Percentiles rank a stretch among this genome's conserved stretches.
phyloP scores from a whole-genome alignment of 2,113 vertebrate species.

The Rhabdomys dilectus region DNA sequence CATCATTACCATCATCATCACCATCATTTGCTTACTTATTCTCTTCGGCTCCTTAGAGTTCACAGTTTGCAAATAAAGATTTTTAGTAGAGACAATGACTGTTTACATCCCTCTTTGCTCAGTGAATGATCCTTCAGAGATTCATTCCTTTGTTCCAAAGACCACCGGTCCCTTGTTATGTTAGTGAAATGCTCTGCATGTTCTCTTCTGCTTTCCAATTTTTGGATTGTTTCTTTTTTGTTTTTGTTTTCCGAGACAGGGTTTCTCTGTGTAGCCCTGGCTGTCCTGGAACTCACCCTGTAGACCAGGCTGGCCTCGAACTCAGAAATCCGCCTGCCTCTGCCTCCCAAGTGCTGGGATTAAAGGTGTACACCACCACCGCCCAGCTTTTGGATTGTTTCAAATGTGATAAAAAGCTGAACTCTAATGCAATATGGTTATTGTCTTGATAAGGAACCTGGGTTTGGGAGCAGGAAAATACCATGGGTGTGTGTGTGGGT shows the following conservation, averaged over 20 bases:
- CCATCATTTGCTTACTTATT: neutral
- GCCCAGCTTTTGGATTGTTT: too few relatives aligned
- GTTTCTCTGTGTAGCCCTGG: too few relatives aligned
- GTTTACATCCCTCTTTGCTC: neutral
- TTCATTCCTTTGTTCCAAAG: neutral
- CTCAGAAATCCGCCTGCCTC: too few relatives aligned
- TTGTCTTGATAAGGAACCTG: neutral
- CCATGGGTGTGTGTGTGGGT: too few relatives aligned
- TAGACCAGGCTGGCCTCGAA: too few relatives aligned
- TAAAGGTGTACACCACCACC: too few relatives aligned
- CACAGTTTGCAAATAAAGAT: too few relatives aligned
- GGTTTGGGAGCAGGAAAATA: neutral
- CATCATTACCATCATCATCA: too few relatives aligned
- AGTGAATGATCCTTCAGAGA: neutral
- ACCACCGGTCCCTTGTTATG: neutral
- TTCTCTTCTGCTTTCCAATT: neutral
- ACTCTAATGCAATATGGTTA: neutral
- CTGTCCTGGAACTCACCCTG: too few relatives aligned
- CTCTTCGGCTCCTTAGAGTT: neutral
- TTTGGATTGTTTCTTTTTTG: too few relatives aligned
- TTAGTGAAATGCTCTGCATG: constrained; percentile 20
- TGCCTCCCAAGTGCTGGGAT: too few relatives aligned
- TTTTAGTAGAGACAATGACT: neutral
- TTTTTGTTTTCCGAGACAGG: too few relatives aligned
- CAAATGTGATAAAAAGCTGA: neutral